phyloP scores from a whole-genome alignment of 2,797 vertebrate species.

The Alauda arvensis region DNA sequence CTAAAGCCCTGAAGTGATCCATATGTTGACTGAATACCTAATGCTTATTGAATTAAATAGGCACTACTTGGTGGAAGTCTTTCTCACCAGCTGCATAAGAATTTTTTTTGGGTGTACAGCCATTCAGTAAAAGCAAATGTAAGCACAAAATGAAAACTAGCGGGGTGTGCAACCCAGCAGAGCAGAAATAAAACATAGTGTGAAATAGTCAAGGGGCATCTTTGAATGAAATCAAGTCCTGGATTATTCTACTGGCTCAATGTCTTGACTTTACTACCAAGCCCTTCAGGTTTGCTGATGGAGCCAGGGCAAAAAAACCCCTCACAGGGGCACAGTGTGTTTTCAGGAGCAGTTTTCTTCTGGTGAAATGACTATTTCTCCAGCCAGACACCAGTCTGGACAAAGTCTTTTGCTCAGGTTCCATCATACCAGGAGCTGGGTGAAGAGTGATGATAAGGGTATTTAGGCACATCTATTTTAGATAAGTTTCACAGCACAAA shows the following conservation, averaged over 20 bases:
- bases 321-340: rapidly evolving
- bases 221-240: not conserved
- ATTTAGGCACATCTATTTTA: not conserved
- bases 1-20: not conserved
- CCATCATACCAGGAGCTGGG: not conserved
- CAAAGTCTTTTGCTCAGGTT: not conserved
- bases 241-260: not conserved
- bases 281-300: not conserved
- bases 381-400: not conserved
- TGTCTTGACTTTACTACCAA: not conserved
- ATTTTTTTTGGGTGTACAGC: not conserved
- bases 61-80: not conserved
- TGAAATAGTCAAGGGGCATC: not conserved
- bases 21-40: not conserved
- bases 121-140: not conserved
- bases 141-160: not conserved
- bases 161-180: not conserved
- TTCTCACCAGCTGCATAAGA: not conserved
- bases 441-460: not conserved
- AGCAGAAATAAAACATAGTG: not conserved
- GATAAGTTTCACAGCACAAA: not conserved
- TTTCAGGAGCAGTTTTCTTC: not conserved
- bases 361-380: not conserved
- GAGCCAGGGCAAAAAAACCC: not conserved
- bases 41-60: not conserved